Percentiles rank a stretch among this genome's conserved stretches.
Conservation (phyloP, 2,113 vertebrate species). For the Martes martes region DNA sequence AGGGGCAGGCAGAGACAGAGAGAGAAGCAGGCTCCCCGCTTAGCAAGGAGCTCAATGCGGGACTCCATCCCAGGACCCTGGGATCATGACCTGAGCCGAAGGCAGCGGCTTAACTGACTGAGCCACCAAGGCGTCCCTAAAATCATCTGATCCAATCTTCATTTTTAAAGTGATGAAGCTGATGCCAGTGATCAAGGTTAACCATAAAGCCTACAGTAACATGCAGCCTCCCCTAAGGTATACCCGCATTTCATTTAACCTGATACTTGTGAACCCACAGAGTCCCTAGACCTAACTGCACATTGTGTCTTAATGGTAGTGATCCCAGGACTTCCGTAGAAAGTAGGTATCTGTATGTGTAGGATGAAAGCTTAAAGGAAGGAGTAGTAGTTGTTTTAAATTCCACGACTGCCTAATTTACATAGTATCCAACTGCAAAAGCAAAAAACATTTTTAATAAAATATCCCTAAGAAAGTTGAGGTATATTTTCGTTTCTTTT, state of each 20-base stretch:
- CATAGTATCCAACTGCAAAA: constrained; percentile 9
- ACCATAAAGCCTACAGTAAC: neutral
- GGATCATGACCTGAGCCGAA: too few relatives aligned
- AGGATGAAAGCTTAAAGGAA: neutral
- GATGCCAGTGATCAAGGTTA: neutral
- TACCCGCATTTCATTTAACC: neutral
- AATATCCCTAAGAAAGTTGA: neutral
- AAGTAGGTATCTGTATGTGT: neutral
- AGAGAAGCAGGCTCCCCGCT: too few relatives aligned
- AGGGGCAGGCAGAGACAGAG: too few relatives aligned
- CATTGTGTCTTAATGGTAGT: neutral
- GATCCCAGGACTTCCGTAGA: neutral
- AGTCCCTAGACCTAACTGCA: neutral
- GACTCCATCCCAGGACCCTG: too few relatives aligned
- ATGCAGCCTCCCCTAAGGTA: neutral
- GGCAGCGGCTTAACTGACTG: too few relatives aligned
- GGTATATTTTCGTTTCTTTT: neutral
- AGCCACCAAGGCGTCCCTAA: neutral
- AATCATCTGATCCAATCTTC: neutral
- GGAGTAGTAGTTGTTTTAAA: neutral
- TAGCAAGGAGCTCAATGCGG: too few relatives aligned
- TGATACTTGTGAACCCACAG: neutral
- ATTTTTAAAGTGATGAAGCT: constrained; percentile 12
- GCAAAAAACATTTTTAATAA: neutral
- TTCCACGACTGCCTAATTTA: neutral